Evolutionary conservation across 2,113 vertebrate species (phyloP), one percentile per base, ranked within the genome.

Genomic region (Sarotherodon lohbergeri): DNA sequence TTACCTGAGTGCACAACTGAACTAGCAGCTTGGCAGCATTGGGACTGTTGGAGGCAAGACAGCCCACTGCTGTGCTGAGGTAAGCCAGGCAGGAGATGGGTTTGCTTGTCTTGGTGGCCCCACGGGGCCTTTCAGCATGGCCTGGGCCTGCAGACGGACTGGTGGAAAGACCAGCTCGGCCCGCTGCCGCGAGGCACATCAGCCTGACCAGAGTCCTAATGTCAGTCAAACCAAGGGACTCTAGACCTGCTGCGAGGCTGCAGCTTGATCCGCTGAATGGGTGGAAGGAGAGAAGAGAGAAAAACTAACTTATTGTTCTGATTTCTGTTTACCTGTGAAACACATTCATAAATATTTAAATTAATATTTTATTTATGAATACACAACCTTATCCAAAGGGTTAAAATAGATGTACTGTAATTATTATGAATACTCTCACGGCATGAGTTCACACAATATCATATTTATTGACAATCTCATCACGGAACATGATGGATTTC

Each of bases 11-110:
- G 94, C 99, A 99, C 22, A 99, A 95, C 92, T 99, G 98, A 9
- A 99, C 98, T 39, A 99, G 96, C 48, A 99, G 97, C 86, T 98
- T 99, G 78, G 98, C 99, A 24, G 98, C 99, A 39, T 96, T 98
- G 36, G 98, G 97, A 8, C 98, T 97, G 86, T 99, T 99, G 12
- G 99, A 99, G 16, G 98, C 99, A 89, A 99, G 94, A 85, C 99
- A 99, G 83, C 99, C 99, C 83, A 99, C 98, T 0, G 99, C 99
- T 0, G 99, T 99, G 94, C 99, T 99, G 88, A 99, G 96, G 86
- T 99, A 99, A 10, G 99, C 99, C 82, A 99, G 95, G 68, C 99
- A 99, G 63, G 98, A 99, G 86, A 99, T 99, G 84, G 99, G 99
- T 80, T 99, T 99, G 95, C 96, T 98, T 41, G 97, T 95, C 92